phyloP scores from a whole-genome alignment of 2,113 vertebrate species.

The Crypturellus undulatus region DNA sequence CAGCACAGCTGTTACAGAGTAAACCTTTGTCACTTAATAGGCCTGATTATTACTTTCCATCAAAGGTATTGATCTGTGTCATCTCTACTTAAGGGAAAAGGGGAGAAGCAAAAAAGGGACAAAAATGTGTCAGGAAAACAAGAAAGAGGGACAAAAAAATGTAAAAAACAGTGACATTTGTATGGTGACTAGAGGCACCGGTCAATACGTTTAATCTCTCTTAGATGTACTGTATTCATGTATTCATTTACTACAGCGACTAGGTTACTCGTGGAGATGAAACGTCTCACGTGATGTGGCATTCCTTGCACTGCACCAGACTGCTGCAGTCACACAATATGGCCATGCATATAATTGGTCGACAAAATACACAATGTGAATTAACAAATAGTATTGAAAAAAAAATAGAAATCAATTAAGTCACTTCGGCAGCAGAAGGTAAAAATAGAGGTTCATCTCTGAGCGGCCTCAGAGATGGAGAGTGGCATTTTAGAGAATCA shows the following conservation, averaged over 20 bases:
- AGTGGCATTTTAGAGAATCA: not conserved
- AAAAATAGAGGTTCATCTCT: slow-evolving; percentile 52
- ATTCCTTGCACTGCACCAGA: slow-evolving; percentile 13
- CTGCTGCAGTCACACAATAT: slow-evolving; percentile 63
- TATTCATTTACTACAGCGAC: not conserved
- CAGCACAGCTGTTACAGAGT: slow-evolving; percentile 99
- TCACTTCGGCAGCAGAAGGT: slow-evolving; percentile 14
- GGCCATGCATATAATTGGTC: slow-evolving; percentile 53
- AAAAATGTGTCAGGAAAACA: slow-evolving; percentile 70
- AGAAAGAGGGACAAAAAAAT: not conserved
- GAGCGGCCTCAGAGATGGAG: not conserved
- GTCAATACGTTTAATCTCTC: slow-evolving; percentile 41
- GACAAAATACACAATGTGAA: slow-evolving; percentile 37
- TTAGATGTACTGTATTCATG: slow-evolving; percentile 15
- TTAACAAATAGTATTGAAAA: slow-evolving; percentile 45
- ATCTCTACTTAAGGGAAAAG: slow-evolving; percentile 88
- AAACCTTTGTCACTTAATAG: slow-evolving; percentile 99
- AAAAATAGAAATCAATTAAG: slow-evolving; percentile 59
- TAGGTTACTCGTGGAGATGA: slow-evolving; percentile 45
- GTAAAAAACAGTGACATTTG: slow-evolving; percentile 16
- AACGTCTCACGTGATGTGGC: slow-evolving; percentile 26
- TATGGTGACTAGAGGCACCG: not conserved
- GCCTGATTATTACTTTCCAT: slow-evolving; percentile 98
- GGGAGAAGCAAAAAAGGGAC: slow-evolving; percentile 65
- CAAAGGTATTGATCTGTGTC: slow-evolving; percentile 99